These are phyloP conservation scores for Paragorgia papillata DNA, from an alignment of 92 coral and sea anemone species.

Conservation along the genomic window DNA sequence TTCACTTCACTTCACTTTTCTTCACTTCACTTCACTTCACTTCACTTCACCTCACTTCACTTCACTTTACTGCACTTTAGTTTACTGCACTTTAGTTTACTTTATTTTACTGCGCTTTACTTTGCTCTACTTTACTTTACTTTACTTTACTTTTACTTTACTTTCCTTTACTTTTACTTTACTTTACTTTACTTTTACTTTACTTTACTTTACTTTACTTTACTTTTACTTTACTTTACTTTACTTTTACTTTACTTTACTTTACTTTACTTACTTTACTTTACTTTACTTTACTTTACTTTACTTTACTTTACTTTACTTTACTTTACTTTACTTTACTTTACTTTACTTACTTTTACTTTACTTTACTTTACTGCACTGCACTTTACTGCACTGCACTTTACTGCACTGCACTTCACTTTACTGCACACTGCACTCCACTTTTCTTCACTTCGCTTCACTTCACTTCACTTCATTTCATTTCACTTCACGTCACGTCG, in stretches of 20 bases:
- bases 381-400: neutral
- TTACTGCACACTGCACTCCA: neutral
- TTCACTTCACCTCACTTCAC: neutral
- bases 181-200: neutral
- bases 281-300: neutral
- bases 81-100: neutral
- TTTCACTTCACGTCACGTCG: too few species aligned
- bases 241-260: neutral
- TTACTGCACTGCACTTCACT: neutral
- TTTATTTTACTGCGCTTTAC: neutral
- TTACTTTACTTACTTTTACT: neutral
- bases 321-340: neutral
- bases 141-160: neutral
- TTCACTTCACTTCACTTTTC: conserved; percentile 6
- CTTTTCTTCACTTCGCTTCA: too few species aligned
- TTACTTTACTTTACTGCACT: neutral
- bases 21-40: conserved; percentile 13
- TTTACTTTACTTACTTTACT: neutral
- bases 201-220: neutral
- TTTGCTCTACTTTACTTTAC: neutral
- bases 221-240: neutral
- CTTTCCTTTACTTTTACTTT: conserved; percentile 9
- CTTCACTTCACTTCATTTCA: too few species aligned
- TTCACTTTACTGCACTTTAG: neutral
- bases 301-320: neutral